These are phyloP conservation scores for Protaetia brevitarsis DNA, from an alignment of 1,140 invertebrate genomes.

Conservation along the genomic window DNA sequence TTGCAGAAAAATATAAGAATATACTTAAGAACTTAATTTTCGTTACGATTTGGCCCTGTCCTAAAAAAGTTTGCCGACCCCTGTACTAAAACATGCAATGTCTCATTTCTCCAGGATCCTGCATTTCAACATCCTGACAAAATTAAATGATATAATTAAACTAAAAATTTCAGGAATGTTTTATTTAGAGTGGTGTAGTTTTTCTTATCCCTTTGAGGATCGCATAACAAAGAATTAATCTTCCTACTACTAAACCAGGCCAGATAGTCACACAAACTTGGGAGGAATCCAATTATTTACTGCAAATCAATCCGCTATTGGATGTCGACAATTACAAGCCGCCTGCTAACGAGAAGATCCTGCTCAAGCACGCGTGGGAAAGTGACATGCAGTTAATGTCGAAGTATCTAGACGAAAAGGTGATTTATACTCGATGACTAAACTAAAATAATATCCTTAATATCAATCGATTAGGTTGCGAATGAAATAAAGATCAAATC, in stretches of 20 bases:
- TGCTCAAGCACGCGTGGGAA: constrained; percentile 52
- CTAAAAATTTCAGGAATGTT: too few species aligned
- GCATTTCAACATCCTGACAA: too few species aligned
- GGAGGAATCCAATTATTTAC: constrained; percentile 53
- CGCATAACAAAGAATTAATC: neutral
- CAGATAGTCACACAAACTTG: constrained; percentile 55
- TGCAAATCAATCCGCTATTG: constrained; percentile 55
- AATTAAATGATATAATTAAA: too few species aligned
- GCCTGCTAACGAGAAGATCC: constrained; percentile 43
- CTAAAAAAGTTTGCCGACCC: too few species aligned
- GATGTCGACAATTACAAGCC: constrained; percentile 47
- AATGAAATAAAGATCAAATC: constrained; percentile 51
- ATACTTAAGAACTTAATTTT: too few species aligned
- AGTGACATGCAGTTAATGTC: constrained; percentile 58
- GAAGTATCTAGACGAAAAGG: constrained; percentile 60
- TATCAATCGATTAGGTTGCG: neutral
- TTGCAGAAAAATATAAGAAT: too few species aligned
- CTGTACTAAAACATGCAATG: too few species aligned
- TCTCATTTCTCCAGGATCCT: too few species aligned
- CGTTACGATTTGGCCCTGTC: too few species aligned
- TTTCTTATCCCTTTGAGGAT: too few species aligned
- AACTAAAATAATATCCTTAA: constrained; percentile 21
- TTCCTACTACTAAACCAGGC: constrained; percentile 41
- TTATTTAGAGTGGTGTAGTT: too few species aligned
- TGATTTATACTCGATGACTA: constrained; percentile 37